Base-by-base conservation (phyloP, 92 coral and sea anemone genomes). In the Muricea muricata region DNA sequence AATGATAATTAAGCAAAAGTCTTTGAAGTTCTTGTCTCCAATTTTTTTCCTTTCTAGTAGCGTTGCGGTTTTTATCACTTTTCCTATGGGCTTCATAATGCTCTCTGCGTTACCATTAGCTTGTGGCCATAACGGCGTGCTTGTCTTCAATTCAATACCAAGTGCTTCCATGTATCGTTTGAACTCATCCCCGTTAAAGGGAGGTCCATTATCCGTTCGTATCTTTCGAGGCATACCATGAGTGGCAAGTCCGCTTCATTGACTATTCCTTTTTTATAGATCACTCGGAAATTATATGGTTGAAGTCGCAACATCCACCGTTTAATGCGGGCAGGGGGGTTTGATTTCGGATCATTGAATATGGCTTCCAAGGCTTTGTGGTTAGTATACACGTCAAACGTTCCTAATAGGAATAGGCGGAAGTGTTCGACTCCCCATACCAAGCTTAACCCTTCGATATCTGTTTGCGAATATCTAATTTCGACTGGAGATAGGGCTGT, bases 1-100 rank as follows among this genome's bases (percentile, higher is more conserved):
- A 37, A 9, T 9, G 77, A 50, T 85, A 76, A 40, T 75, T 75
- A 17, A 75, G 66, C 14, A 85, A 63, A 52, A 76, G 76, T 65
- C 73, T 75, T 63, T 85, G 83, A 26, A 75, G 88, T 75, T 85
- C 81, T 83, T 83, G 87, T 72, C 47, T 83, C 87, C 81, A 83
- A 25, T 83, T 25, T n/a, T n/a, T n/a, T n/a, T n/a, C n/a, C 55
- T 84, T 26, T 73, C 78, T 42, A 65, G 65, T 9, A 63, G n/a
- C 40, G 10, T 61, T 4, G 84, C 57, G 46, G 84, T 78, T 50
- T 78, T 79, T 24, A 86, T 46, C 42, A 86, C 54, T 68, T 86
- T 78, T 26, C 71, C 85, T 24, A 86, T 17, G 39, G 81, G 90
- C 69, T 78, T 78, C 90, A 86, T 86, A 9, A 66, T 60, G 25